Conservation (phyloP, 1,140 invertebrate genomes). For the Lutraria rhynchaena region DNA sequence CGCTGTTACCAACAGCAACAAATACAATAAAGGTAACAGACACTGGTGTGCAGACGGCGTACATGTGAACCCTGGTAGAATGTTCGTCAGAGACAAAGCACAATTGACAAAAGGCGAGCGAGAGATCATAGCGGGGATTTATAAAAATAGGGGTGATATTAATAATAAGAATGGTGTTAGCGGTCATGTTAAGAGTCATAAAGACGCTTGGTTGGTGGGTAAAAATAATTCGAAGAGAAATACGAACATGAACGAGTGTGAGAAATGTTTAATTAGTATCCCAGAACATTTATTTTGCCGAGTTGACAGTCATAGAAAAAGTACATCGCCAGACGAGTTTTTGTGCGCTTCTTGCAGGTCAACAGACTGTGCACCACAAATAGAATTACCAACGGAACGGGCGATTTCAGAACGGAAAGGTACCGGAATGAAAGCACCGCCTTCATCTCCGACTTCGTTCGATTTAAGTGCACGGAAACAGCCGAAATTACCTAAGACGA, state of each 20-base stretch:
- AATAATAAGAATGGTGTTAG: constrained; percentile 13
- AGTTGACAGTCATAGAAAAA: constrained; percentile 19
- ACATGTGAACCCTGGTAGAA: constrained; percentile 68
- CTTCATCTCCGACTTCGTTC: constrained; percentile 45
- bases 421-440: constrained; percentile 56
- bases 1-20: constrained; percentile 56
- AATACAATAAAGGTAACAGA: constrained; percentile 24
- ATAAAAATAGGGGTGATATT: constrained; percentile 73
- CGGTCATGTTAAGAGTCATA: constrained; percentile 68
- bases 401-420: neutral
- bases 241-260: constrained; percentile 15
- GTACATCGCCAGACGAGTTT: neutral
- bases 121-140: constrained; percentile 78
- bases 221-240: constrained; percentile 55
- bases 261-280: constrained; percentile 48
- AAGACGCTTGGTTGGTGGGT: constrained; percentile 76
- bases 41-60: constrained; percentile 58
- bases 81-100: constrained; percentile 75
- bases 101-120: constrained; percentile 77
- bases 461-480: constrained; percentile 13
- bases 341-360: constrained; percentile 43
- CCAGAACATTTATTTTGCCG: constrained; percentile 55
- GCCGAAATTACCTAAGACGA: constrained; percentile 26
- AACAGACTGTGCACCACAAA: neutral
- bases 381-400: neutral